Percentiles rank a stretch among this genome's conserved stretches.
These are phyloP conservation scores for Platycercus adscitus DNA, from an alignment of 2,113 vertebrate species.

Conservation along the genomic window DNA sequence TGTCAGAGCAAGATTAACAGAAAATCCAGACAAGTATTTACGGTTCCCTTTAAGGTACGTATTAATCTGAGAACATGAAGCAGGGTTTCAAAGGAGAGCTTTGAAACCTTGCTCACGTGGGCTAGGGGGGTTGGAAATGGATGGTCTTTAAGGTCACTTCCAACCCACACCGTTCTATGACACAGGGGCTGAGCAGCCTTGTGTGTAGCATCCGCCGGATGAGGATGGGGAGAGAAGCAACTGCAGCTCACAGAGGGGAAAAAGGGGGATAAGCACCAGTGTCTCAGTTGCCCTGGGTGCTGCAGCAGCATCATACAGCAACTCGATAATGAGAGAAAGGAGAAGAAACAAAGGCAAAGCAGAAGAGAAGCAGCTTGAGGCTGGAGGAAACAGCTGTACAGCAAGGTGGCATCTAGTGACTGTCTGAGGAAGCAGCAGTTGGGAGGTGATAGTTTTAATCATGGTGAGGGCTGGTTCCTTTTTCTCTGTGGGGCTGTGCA, in stretches of 20 bases:
- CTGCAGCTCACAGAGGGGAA: neutral
- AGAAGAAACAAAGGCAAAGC: neutral
- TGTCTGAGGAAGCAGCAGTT: neutral
- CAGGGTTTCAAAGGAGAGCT: neutral
- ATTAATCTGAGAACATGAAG: neutral
- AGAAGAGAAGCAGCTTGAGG: neutral
- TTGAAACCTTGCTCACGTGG: neutral
- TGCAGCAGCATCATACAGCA: neutral
- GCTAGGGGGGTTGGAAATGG: neutral
- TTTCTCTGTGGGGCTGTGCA: neutral
- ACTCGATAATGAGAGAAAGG: neutral
- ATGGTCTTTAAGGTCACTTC: neutral
- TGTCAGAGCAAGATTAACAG: constrained; percentile 40
- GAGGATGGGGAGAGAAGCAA: neutral
- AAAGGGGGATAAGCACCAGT: neutral
- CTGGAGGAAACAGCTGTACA: neutral
- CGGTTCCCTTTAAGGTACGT: neutral
- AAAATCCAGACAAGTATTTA: constrained; percentile 47
- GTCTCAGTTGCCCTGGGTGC: neutral
- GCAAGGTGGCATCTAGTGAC: neutral
- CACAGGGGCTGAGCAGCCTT: too few species aligned
- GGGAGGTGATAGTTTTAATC: neutral
- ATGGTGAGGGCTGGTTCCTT: neutral
- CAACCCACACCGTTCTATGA: neutral
- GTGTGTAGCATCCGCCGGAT: neutral